Evolutionary conservation across 2,797 vertebrate genomes (phyloP).

Genomic region (Enteromius viviparus): DNA sequence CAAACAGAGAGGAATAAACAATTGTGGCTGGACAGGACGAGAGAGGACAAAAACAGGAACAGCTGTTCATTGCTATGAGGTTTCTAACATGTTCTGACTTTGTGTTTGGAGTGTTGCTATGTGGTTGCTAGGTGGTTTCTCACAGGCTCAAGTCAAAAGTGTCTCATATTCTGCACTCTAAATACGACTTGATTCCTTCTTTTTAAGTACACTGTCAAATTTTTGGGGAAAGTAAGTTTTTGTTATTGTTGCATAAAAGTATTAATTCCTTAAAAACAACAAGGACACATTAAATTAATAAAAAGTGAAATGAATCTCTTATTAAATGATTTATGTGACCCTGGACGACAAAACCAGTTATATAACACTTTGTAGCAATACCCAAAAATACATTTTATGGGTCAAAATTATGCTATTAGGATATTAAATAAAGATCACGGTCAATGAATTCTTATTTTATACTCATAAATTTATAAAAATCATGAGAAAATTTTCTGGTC

Average conservation of each 20-base stretch:
- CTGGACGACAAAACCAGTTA: too few species aligned
- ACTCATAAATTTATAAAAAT: too few species aligned
- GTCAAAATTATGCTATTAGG: too few species aligned
- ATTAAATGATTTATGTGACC: not conserved
- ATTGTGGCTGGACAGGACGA: conserved; percentile 2
- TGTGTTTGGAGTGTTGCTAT: not conserved
- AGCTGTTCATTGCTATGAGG: not conserved
- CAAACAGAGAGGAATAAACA: conserved; percentile 8
- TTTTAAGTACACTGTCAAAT: not conserved
- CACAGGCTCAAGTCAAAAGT: not conserved
- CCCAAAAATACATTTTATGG: too few species aligned
- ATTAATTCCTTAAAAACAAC: not conserved
- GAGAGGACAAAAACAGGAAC: not conserved
- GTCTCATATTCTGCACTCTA: not conserved
- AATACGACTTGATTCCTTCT: not conserved
- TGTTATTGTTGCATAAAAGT: not conserved
- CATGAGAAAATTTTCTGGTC: too few species aligned
- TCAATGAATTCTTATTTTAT: too few species aligned
- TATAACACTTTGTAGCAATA: too few species aligned
- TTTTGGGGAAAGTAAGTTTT: not conserved
- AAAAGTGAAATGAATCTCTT: not conserved
- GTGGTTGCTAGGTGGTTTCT: conserved; percentile 13
- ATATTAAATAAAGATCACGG: too few species aligned
- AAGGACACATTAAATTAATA: not conserved
- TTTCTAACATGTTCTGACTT: not conserved